Evolutionary conservation across 2,888 invertebrate species (phyloP), one percentile per base, ranked within the genome.

Genomic region (Mimas tiliae): DNA sequence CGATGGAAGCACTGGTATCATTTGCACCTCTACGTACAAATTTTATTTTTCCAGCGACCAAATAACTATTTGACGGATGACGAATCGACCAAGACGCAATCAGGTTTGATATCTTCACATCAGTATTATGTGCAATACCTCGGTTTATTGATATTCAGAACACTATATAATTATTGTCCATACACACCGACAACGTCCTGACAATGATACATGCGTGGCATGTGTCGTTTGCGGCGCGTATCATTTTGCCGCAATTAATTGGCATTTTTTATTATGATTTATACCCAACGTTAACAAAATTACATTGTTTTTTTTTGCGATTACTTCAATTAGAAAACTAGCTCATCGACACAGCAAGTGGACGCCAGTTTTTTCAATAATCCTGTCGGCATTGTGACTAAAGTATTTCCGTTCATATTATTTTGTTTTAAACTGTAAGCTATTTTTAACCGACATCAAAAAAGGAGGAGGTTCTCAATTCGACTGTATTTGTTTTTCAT

Each of bases 221-320:
- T 45, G 27, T 27, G 62, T 50, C 45, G n/a, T 58, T 58, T 58
- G 58, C 19, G 58, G 4, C 42, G 58, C 38, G 38, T 58, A 58
- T 58, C 19, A 42, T 58, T 58, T 58, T 58, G 33, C 55, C 51
- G 62, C 65, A 62, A 9, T 50, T 58, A 62, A 65, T 62, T 62
- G 62, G 14, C 53, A n/a, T 47, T 50, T 55, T 58, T 58, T 58
- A 58, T 19, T 42, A 19, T 42, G 58, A 58, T 58, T 58, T 58
- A 58, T 42, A 58, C 19, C 58, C 58, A 58, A 21, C 19, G 42
- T 58, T 16, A 12, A 42, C 52, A 9, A 51, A 52, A 52, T 52
- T 27, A 33, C 14, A 27, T 27, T 12, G 12, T 19, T 58, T 58
- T 58, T 58, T 58, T 6, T 16, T 19, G 1, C 19, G 6, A 19